phyloP scores from a whole-genome alignment of 2,113 vertebrate genomes.

The Dolichallabes microphthalmus region DNA sequence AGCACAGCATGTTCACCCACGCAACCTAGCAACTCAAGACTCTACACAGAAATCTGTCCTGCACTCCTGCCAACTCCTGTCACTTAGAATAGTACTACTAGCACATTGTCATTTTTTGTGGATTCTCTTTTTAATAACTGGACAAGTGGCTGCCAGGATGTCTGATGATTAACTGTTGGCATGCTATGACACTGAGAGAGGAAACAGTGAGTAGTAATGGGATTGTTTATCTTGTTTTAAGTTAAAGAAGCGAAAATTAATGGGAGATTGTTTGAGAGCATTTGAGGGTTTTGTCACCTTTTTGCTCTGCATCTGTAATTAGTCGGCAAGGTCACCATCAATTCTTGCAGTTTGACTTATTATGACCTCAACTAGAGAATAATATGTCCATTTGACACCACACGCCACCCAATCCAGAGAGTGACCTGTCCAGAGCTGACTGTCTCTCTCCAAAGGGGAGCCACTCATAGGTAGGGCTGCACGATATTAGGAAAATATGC shows the following conservation, averaged over 20 bases:
- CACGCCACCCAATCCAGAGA: background rate
- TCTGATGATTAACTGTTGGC: constrained; percentile 57
- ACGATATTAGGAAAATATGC: too few species aligned
- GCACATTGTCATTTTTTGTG: constrained; percentile 59
- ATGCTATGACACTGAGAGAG: background rate
- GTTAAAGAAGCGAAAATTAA: background rate
- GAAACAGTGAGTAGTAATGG: background rate
- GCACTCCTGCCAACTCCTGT: constrained; percentile 54
- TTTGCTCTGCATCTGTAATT: too few species aligned
- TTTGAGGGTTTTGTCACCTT: too few species aligned
- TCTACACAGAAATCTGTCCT: constrained; percentile 57
- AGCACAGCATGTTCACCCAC: constrained; percentile 49
- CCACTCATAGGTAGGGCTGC: too few species aligned
- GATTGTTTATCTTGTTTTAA: background rate
- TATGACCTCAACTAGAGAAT: background rate
- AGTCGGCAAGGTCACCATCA: background rate
- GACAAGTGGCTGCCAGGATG: constrained; percentile 32
- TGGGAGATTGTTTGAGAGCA: too few species aligned
- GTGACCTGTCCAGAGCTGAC: background rate
- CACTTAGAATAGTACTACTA: constrained; percentile 53
- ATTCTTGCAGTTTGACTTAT: background rate
- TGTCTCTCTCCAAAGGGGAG: background rate
- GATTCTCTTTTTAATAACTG: constrained; percentile 35
- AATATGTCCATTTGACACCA: background rate
- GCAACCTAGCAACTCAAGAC: constrained; percentile 32